A percentile compares a stretch with the other conserved stretches of the same genome.
Conservation (phyloP, 23 tunicate species). For the Trididemnum miniatum region DNA sequence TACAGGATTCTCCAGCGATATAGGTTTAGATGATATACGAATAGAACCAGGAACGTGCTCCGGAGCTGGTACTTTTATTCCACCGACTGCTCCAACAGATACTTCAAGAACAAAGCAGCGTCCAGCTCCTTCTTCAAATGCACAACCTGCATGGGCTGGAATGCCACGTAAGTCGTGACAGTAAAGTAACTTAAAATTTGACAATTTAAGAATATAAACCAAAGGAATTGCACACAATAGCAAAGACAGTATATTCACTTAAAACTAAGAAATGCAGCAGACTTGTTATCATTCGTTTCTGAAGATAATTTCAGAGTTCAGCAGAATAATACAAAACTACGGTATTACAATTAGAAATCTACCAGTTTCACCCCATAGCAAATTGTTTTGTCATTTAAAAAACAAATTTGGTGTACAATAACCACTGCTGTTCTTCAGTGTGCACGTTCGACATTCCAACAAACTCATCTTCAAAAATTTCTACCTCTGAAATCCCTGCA, state of each 20-base stretch:
- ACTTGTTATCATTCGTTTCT: too few species aligned
- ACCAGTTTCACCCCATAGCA: too few species aligned
- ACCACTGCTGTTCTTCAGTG: conserved; percentile 37
- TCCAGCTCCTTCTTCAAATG: not conserved
- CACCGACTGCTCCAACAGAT: conserved; percentile 15
- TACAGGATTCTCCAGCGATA: conserved; percentile 47
- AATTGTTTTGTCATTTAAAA: too few species aligned
- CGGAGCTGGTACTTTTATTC: not conserved
- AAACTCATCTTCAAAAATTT: not conserved
- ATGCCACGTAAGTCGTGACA: conserved; percentile 81
- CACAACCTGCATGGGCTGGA: conserved; percentile 19
- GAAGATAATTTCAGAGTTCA: too few species aligned
- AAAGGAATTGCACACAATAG: too few species aligned
- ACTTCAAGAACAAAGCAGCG: not conserved
- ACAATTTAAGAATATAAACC: too few species aligned
- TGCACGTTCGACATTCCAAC: conserved; percentile 61
- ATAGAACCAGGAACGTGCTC: conserved; percentile 75
- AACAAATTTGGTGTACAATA: too few species aligned
- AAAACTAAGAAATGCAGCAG: too few species aligned
- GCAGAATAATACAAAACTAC: too few species aligned
- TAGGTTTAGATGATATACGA: conserved; percentile 85
- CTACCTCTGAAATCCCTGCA: conserved; percentile 9
- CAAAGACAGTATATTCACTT: too few species aligned
- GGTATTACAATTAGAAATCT: too few species aligned
- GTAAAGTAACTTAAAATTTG: too few species aligned